A percentile compares a stretch with the other conserved stretches of the same genome.
phyloP scores from a whole-genome alignment of 1,140 invertebrate species.

The Drosophila navojoa region DNA sequence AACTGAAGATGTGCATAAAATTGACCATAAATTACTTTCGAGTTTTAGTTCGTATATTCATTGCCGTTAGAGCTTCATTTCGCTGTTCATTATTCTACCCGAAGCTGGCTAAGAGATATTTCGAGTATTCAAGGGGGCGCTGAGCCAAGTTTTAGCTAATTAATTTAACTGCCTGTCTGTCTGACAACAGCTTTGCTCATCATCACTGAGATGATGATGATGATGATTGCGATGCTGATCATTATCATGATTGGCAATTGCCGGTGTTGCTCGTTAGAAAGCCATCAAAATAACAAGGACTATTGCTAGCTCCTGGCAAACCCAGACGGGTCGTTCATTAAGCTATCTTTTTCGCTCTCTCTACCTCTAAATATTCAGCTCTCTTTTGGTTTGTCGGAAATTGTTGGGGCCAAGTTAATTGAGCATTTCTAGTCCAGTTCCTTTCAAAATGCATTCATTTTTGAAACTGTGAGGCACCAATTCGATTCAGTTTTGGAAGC shows the following conservation, averaged over 20 bases:
- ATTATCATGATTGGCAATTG: constrained; percentile 21
- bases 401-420: constrained; percentile 35
- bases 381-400: constrained; percentile 9
- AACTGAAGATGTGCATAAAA: neutral
- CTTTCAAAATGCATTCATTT: constrained; percentile 19
- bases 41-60: neutral
- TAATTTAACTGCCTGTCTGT: constrained; percentile 18
- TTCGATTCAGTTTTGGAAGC: constrained; percentile 7
- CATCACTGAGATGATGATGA: neutral
- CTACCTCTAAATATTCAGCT: no score
- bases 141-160: constrained; percentile 9
- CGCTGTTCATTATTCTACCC: constrained; percentile 1
- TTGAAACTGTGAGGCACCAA: constrained; percentile 7
- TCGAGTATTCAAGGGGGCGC: constrained; percentile 4
- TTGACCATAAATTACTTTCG: neutral
- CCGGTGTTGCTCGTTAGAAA: constrained; percentile 19
- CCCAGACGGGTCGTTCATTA: constrained; percentile 21
- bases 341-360: neutral
- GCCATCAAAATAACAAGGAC: constrained; percentile 28
- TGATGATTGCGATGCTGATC: constrained; percentile 1
- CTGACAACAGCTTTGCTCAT: neutral
- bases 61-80: neutral
- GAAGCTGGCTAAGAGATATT: constrained; percentile 11
- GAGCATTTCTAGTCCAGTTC: constrained; percentile 13
- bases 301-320: constrained; percentile 23